phyloP scores from a whole-genome alignment of 1,140 invertebrate species.

The Lepidurus arcticus region DNA sequence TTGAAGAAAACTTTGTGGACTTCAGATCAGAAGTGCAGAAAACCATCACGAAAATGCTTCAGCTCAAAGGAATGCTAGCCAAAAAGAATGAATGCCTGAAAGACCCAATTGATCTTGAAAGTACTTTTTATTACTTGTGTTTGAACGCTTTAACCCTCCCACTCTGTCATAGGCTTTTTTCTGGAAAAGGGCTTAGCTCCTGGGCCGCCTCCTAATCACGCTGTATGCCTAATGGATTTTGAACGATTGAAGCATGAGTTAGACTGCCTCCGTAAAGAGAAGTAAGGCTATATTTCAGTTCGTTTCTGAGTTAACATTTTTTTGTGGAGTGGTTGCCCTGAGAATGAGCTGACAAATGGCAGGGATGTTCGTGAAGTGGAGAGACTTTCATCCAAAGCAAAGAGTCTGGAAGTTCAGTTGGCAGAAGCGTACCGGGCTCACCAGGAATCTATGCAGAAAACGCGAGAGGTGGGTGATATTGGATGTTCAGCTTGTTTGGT shows the following conservation, averaged over 20 bases:
- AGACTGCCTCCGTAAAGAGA: slow-evolving; percentile 45
- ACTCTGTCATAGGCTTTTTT: background rate
- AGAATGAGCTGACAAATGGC: slow-evolving; percentile 1
- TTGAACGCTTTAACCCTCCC: background rate
- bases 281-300: background rate
- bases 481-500: background rate
- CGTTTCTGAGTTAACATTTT: background rate
- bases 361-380: slow-evolving; percentile 39
- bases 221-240: slow-evolving; percentile 43
- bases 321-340: slow-evolving; percentile 8
- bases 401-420: slow-evolving; percentile 37
- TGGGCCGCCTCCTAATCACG: slow-evolving; percentile 30
- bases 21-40: slow-evolving; percentile 13
- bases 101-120: slow-evolving; percentile 13
- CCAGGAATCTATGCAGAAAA: slow-evolving; percentile 34
- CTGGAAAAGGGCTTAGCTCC: background rate
- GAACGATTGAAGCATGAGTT: slow-evolving; percentile 47
- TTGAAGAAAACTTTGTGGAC: background rate
- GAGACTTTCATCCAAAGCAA: slow-evolving; percentile 42
- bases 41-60: background rate
- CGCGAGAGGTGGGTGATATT: slow-evolving; percentile 32
- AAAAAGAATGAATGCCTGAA: slow-evolving; percentile 14
- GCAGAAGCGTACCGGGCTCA: slow-evolving; percentile 37
- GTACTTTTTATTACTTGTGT: background rate
- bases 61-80: background rate